Percentiles rank a stretch among this genome's conserved stretches.
phyloP scores from a whole-genome alignment of 2,888 invertebrate genomes.

The Thera obeliscata region DNA sequence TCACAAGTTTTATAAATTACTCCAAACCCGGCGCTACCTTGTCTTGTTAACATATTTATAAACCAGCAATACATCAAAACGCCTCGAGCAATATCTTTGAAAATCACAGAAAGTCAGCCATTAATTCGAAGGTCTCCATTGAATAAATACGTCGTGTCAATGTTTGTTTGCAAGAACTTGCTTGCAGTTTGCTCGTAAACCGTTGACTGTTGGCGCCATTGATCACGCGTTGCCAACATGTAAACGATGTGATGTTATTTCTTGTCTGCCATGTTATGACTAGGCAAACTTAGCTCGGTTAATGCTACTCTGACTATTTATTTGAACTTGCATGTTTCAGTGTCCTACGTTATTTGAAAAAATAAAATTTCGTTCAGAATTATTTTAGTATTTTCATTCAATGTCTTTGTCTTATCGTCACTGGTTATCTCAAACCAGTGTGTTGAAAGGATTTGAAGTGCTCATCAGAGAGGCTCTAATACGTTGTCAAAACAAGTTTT shows the following conservation, averaged over 20 bases:
- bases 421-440: too few relatives aligned
- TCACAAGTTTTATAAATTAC: slow-evolving; percentile 15
- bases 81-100: slow-evolving; percentile 13
- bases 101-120: slow-evolving; percentile 21
- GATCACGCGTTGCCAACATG: slow-evolving; percentile 37
- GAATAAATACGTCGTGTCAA: slow-evolving; percentile 37
- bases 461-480: too few relatives aligned
- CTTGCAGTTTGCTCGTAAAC: slow-evolving; percentile 40
- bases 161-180: slow-evolving; percentile 35
- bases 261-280: background rate
- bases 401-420: too few relatives aligned
- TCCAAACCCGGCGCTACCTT: slow-evolving; percentile 5
- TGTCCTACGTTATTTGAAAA: too few relatives aligned
- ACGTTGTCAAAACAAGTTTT: background rate
- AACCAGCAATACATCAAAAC: slow-evolving; percentile 9
- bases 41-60: slow-evolving; percentile 19
- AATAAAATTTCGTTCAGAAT: too few relatives aligned
- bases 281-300: background rate
- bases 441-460: too few relatives aligned
- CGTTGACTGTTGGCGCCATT: slow-evolving; percentile 51
- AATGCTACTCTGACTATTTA: too few relatives aligned
- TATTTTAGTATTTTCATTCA: too few relatives aligned
- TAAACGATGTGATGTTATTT: slow-evolving; percentile 11
- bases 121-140: slow-evolving; percentile 22
- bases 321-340: too few relatives aligned